Percentiles rank a stretch among this genome's conserved stretches.
Evolutionary conservation across 2,888 invertebrate species (phyloP).

Genomic region (Leptinotarsa rubiginosa): DNA sequence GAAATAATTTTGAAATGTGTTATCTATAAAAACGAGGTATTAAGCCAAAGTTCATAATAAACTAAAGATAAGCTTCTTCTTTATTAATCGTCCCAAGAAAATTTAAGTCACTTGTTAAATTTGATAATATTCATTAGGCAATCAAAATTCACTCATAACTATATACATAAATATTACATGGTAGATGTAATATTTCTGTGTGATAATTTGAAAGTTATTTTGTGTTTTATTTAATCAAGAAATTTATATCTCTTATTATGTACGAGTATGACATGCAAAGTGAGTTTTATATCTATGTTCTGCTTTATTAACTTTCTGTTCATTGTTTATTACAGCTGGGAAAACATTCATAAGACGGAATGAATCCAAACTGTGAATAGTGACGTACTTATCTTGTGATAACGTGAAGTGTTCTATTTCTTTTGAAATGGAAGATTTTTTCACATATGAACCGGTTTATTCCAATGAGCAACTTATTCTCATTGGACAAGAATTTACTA

Average conservation of each 20-base stretch:
- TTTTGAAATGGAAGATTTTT: slow-evolving; percentile 34
- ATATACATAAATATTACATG: too few relatives aligned
- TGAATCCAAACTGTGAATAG: background rate
- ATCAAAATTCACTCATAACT: too few relatives aligned
- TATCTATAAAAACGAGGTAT: too few relatives aligned
- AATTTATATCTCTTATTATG: too few relatives aligned
- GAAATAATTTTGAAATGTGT: too few relatives aligned
- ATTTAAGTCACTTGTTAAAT: too few relatives aligned
- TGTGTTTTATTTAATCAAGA: background rate
- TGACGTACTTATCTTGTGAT: background rate
- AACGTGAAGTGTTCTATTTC: background rate
- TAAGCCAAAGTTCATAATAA: too few relatives aligned
- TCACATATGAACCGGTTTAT: slow-evolving; percentile 44
- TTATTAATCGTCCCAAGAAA: too few relatives aligned
- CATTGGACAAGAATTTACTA: slow-evolving; percentile 54
- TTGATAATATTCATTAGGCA: too few relatives aligned
- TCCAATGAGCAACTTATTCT: slow-evolving; percentile 48
- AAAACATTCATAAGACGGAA: background rate
- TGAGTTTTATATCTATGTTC: background rate
- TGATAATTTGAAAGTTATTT: background rate
- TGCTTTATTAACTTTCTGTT: background rate
- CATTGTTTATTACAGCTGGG: background rate
- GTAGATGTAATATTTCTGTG: too few relatives aligned
- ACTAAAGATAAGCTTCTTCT: too few relatives aligned
- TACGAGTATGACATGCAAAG: background rate